Evolutionary conservation across 2,888 invertebrate species (phyloP).

Genomic region (Alcis repandata): DNA sequence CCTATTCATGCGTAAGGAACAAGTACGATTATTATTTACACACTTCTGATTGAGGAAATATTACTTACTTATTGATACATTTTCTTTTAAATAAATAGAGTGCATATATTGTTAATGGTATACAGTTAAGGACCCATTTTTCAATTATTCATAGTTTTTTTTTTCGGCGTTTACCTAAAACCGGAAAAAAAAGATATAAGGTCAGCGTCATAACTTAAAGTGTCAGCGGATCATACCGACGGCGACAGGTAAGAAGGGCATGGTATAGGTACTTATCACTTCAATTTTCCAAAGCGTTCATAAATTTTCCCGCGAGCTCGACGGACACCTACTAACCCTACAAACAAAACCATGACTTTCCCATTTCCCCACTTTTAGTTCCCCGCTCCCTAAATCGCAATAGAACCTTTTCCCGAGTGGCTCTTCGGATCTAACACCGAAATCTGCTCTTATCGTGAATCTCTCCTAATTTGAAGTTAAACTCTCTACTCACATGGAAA

Average conservation of each 20-base stretch:
- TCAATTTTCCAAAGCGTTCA: not conserved
- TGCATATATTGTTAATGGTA: no score
- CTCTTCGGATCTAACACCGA: constrained; percentile 6
- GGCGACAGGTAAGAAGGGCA: not conserved
- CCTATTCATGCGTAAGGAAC: not conserved
- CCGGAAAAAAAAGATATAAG: no score
- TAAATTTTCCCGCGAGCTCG: not conserved
- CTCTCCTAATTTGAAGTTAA: constrained; percentile 35
- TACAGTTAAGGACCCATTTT: no score
- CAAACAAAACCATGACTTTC: constrained; percentile 4
- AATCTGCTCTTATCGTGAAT: constrained; percentile 30
- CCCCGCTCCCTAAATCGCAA: constrained; percentile 16
- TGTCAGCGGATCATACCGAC: no score
- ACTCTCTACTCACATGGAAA: constrained; percentile 24
- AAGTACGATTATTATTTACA: no score
- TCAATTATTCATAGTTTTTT: no score
- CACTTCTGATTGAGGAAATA: no score
- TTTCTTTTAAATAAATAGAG: no score
- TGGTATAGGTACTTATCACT: no score
- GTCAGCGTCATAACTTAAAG: no score
- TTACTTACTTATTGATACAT: no score
- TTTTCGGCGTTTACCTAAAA: no score
- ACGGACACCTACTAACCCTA: not conserved
- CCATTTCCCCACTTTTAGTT: constrained; percentile 8
- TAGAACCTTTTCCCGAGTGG: constrained; percentile 19